Percentiles rank a stretch among this genome's conserved stretches.
phyloP scores from a whole-genome alignment of 2,888 invertebrate species.

The Heteromyza rotundicornis region DNA sequence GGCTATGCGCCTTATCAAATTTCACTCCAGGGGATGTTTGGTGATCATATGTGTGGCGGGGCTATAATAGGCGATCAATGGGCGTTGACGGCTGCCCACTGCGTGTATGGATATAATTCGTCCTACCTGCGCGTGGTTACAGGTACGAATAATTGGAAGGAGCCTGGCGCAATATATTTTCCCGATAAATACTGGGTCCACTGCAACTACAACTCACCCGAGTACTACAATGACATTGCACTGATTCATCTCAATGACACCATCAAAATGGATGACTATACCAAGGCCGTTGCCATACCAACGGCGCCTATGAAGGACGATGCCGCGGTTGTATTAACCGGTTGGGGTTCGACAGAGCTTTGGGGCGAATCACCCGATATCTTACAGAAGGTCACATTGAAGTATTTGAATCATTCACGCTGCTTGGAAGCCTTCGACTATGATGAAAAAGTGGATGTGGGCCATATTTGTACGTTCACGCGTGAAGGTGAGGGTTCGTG shows the following conservation, averaged over 20 bases:
- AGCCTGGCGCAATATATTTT: slow-evolving; percentile 44
- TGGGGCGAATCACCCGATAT: slow-evolving; percentile 65
- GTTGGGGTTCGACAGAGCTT: slow-evolving; percentile 67
- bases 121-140: slow-evolving; percentile 48
- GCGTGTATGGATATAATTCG: slow-evolving; percentile 45
- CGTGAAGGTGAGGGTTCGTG: slow-evolving; percentile 66
- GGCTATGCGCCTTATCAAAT: slow-evolving; percentile 56
- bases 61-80: slow-evolving; percentile 47
- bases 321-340: slow-evolving; percentile 66
- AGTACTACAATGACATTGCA: slow-evolving; percentile 71
- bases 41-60: slow-evolving; percentile 57
- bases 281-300: slow-evolving; percentile 67
- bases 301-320: slow-evolving; percentile 55
- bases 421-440: slow-evolving; percentile 61
- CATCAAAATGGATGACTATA: slow-evolving; percentile 64
- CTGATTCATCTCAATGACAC: slow-evolving; percentile 67
- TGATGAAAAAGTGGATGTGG: slow-evolving; percentile 64
- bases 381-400: slow-evolving; percentile 66
- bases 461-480: slow-evolving; percentile 68
- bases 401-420: slow-evolving; percentile 64
- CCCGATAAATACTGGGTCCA: slow-evolving; percentile 46
- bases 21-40: slow-evolving; percentile 52
- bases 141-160: slow-evolving; percentile 45
- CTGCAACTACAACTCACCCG: slow-evolving; percentile 47
- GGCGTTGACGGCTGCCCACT: slow-evolving; percentile 59